Conservation (phyloP, 2,797 vertebrate species). For the Bradypodion pumilum region DNA sequence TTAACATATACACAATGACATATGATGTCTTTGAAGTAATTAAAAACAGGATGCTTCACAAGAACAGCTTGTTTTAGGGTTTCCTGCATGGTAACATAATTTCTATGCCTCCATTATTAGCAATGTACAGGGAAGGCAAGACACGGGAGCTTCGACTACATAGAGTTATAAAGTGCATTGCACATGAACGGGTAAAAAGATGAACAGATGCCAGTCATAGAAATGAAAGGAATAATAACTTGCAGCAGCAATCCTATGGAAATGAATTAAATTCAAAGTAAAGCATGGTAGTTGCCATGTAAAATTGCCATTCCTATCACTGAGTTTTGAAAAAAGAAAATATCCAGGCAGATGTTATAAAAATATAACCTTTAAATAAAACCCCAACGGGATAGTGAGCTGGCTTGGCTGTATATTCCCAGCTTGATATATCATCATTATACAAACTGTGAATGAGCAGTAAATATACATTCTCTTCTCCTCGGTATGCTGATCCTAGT, state of each 20-base stretch:
- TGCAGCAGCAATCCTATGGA: no score
- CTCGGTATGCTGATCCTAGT: not conserved
- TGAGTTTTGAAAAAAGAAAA: not conserved
- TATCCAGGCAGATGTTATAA: not conserved
- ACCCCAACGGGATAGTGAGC: not conserved
- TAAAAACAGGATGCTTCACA: conserved; percentile 21
- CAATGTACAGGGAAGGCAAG: not conserved
- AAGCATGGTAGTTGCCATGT: not conserved
- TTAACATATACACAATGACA: not conserved
- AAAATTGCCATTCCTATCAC: not conserved
- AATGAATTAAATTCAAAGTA: not conserved
- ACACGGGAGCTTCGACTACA: not conserved
- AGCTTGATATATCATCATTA: not conserved
- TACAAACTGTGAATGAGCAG: not conserved
- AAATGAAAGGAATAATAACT: not conserved
- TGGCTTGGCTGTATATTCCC: no score
- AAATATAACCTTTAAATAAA: not conserved
- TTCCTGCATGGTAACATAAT: not conserved
- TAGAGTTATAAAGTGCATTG: not conserved
- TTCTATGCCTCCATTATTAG: not conserved
- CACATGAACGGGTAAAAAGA: not conserved
- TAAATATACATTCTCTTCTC: no score
- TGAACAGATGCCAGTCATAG: not conserved
- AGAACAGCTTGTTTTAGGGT: conserved; percentile 3
- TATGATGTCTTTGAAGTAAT: not conserved